Evolutionary conservation across 2,113 vertebrate species (phyloP).

Genomic region (Prinia subflava): DNA sequence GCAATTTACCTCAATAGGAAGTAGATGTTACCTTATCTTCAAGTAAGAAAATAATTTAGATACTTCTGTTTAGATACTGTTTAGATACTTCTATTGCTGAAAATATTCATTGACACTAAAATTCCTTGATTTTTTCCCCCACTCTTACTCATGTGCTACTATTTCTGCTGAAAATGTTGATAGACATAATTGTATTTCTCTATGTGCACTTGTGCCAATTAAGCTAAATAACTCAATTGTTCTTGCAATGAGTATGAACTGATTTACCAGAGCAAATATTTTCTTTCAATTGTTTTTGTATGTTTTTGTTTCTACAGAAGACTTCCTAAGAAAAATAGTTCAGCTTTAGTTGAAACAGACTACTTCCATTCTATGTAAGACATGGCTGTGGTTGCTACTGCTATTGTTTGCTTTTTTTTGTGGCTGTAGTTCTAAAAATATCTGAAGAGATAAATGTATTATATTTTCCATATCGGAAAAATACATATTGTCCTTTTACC

Average conservation of each 20-base stretch:
- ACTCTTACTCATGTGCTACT: background rate
- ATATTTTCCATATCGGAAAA: background rate
- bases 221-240: background rate
- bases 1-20: background rate
- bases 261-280: background rate
- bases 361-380: background rate
- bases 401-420: background rate
- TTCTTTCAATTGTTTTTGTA: background rate
- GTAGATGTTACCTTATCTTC: background rate
- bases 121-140: background rate
- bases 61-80: no score
- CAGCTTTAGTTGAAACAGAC: background rate
- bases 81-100: background rate
- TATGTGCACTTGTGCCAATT: background rate
- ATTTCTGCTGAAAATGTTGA: background rate
- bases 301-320: background rate
- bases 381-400: background rate
- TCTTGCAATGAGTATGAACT: background rate
- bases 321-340: background rate
- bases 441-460: background rate
- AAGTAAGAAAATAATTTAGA: background rate
- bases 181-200: background rate
- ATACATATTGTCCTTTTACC: background rate
- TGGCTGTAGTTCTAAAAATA: background rate
- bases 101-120: background rate